Evolutionary conservation across 2,797 vertebrate species (phyloP).

Genomic region (Pitangus sulphuratus): DNA sequence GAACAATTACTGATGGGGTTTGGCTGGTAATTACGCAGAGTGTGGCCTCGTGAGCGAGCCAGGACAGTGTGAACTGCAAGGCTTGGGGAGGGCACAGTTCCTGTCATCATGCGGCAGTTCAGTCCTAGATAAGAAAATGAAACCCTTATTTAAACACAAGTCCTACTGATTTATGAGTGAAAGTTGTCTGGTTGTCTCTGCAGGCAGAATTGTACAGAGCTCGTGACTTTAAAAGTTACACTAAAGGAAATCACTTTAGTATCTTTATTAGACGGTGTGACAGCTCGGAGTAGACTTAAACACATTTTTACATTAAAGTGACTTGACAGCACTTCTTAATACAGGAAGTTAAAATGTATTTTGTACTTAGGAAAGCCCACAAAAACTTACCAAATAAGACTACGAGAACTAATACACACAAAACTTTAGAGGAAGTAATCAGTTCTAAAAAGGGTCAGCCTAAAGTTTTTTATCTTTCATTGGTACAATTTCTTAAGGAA

Average conservation of each 20-base stretch:
- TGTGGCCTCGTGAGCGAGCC: background rate
- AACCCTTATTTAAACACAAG: background rate
- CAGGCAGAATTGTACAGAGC: background rate
- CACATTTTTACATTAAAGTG: background rate
- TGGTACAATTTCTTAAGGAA: background rate
- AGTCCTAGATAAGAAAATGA: background rate
- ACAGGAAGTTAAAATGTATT: background rate
- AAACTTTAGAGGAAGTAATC: background rate
- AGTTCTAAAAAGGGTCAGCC: background rate
- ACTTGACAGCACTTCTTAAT: slow-evolving; percentile 20
- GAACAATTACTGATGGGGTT: slow-evolving; percentile 14
- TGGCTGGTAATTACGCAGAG: slow-evolving; percentile 35
- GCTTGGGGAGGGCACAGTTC: background rate
- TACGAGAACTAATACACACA: background rate
- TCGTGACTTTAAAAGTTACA: background rate
- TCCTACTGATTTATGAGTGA: background rate
- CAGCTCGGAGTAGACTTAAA: background rate
- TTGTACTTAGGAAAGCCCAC: background rate
- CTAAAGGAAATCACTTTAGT: background rate
- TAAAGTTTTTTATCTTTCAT: background rate
- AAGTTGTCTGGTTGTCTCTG: background rate
- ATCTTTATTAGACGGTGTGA: background rate
- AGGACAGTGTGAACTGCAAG: background rate
- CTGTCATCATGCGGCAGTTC: background rate
- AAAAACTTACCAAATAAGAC: background rate